Base-by-base conservation (phyloP, 2,888 invertebrate genomes). In the Cephus spinipes region DNA sequence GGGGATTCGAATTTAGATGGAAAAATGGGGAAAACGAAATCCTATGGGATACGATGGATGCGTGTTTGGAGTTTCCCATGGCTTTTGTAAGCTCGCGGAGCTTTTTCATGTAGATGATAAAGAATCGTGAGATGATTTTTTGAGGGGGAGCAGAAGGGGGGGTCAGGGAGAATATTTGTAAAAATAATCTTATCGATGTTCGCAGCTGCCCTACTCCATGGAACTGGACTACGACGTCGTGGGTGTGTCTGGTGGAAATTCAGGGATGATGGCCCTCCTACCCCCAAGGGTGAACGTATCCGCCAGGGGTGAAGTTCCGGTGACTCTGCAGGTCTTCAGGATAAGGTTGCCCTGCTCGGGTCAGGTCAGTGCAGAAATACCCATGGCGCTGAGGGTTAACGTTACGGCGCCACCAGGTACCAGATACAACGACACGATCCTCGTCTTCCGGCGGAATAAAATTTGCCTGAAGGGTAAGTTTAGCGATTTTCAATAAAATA, bases 261-360 rank as follows among this genome's bases (percentile, higher is more conserved):
- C 88, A 34, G 86, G 84, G 68, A 79, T 84, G 82, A 86, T 88
- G 85, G 97, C 96, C 84, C 94, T 97, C 93, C 92, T 94, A 87
- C 94, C 95, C 84, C 97, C 97, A 23, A 94, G 95, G 88, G 95
- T 97, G 89, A 97, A 97, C 93, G 96, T 98, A 88, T 95, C 97
- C 77, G 94, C 95, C 86, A 94, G 94, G 84, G 97, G 97, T 74
- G 93, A 94, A 87, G 96, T 98, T 82, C 97, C 97, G 77, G 94
- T 95, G 83, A 94, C 94, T 84, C 93, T 96, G 87, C 95, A 96
- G 92, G 95, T 96, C 83, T 97, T 92, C 91, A 94, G 95, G 88
- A 95, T 97, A 76, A 94, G 95, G 74, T 93, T 98, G 81, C 96
- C 96, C n/a, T 98, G 97, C 88, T 96, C 96, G 1, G 97, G 97